phyloP scores from a whole-genome alignment of 2,888 invertebrate genomes.

The Aphrophora alni region DNA sequence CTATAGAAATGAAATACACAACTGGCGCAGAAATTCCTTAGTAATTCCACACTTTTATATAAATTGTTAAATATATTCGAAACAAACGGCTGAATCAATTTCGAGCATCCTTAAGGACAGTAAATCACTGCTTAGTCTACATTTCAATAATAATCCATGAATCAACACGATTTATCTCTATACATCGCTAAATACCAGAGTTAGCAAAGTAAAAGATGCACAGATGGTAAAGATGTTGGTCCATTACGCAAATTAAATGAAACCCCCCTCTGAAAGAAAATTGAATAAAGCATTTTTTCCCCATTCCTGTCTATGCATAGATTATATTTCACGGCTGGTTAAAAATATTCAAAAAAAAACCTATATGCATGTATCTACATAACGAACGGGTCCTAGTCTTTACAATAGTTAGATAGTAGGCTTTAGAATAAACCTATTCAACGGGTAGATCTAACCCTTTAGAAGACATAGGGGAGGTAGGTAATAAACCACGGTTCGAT shows the following conservation, averaged over 20 bases:
- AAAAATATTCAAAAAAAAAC: constrained; percentile 44
- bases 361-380: constrained; percentile 37
- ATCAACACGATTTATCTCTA: no score
- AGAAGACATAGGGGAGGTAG: background rate
- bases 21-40: no score
- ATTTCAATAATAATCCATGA: no score
- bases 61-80: no score
- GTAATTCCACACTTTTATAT: no score
- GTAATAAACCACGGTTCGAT: constrained; percentile 4
- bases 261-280: background rate
- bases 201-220: background rate
- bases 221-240: background rate
- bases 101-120: no score
- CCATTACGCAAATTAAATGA: constrained; percentile 9
- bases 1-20: no score
- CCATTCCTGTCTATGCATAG: constrained; percentile 30
- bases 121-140: no score
- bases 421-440: background rate
- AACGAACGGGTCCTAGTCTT: background rate
- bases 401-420: background rate
- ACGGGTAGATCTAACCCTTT: background rate
- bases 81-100: no score
- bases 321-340: constrained; percentile 47
- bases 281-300: background rate
- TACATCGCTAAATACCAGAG: no score